Percentiles rank a stretch among this genome's conserved stretches.
These are phyloP conservation scores for Nannobrachium achirus DNA, from an alignment of 2,113 vertebrate species.

Conservation along the genomic window DNA sequence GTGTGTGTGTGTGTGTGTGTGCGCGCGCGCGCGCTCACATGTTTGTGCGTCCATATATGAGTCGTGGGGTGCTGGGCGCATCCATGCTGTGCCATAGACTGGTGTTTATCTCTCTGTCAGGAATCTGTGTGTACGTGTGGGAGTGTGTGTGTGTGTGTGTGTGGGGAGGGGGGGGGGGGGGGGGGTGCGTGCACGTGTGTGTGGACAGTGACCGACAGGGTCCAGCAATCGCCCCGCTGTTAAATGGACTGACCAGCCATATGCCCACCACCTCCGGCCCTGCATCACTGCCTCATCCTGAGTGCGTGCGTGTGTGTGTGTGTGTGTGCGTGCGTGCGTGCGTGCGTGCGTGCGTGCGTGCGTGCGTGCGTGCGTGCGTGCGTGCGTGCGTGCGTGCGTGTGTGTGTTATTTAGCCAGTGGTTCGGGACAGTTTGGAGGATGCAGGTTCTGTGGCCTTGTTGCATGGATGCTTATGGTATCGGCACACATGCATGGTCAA, in stretches of 20 bases:
- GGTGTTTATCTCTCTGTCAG: too few relatives aligned
- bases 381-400: neutral
- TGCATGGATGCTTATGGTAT: too few relatives aligned
- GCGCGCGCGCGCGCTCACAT: too few relatives aligned
- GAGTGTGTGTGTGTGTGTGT: neutral
- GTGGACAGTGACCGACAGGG: constrained; percentile 82
- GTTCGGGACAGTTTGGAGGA: too few relatives aligned
- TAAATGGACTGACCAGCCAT: constrained; percentile 83
- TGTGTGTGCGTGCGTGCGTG: constrained; percentile 10
- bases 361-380: too few relatives aligned
- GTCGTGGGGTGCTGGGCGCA: too few relatives aligned
- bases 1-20: neutral
- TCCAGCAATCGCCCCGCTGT: constrained; percentile 79
- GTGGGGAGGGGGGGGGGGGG: too few relatives aligned
- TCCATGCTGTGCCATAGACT: too few relatives aligned
- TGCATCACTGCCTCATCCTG: constrained; percentile 74
- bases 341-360: too few relatives aligned
- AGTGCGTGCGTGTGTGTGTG: constrained; percentile 19
- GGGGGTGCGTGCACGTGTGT: constrained; percentile 34
- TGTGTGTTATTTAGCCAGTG: constrained; percentile 35
- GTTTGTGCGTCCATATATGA: too few relatives aligned
- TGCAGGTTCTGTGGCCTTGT: too few relatives aligned
- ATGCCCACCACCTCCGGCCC: constrained; percentile 74
- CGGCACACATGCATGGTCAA: too few relatives aligned
- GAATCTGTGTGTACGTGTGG: neutral